Evolutionary conservation across 2,797 vertebrate genomes (phyloP), one percentile per base, ranked within the genome.

Genomic region (Semotilus atromaculatus): DNA sequence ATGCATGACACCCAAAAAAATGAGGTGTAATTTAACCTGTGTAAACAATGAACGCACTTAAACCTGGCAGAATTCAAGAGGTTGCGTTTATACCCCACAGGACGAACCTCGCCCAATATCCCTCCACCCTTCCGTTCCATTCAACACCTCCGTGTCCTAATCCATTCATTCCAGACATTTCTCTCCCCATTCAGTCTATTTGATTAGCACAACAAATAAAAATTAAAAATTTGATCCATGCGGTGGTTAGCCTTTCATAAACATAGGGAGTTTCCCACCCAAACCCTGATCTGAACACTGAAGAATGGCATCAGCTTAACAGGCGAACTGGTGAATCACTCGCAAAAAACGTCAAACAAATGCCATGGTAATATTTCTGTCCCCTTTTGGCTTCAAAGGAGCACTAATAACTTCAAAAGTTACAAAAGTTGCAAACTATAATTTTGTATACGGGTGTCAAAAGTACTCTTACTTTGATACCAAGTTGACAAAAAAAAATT

Each of bases 61-160:
- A 19, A 66, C 62, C 40, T 36, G n/a, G 45, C 51, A 62, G 62
- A 38, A 62, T 64, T 40, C 73, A 76, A 84, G 60, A 62, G 73
- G 3, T 34, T 21, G 13, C 43, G 21, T 80, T 66, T 45, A 38
- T 82, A 87, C 62, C 64, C 72, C 75, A 60, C 31, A 58, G 36
- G 38, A 85, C 38, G 36, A 80, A 64, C 82, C 55, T 58, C 58
- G 31, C 73, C 86, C 84, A 68, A 31, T 29, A 48, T 83, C 76
- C 62, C 29, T 82, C 67, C 78, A 66, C 71, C 40, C 81, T 26
- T 36, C 40, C 40, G 9, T n/a, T 74, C 19, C 19, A 51, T 64
- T 64, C 74, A 79, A 72, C 70, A 81, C 45, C 73, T 76, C 53
- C 13, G 26, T 36, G 45, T 86, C 66, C 72, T 81, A 78, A 71